Evolutionary conservation across 2,797 vertebrate genomes (phyloP).

Genomic region (Cheirogaleus major): DNA sequence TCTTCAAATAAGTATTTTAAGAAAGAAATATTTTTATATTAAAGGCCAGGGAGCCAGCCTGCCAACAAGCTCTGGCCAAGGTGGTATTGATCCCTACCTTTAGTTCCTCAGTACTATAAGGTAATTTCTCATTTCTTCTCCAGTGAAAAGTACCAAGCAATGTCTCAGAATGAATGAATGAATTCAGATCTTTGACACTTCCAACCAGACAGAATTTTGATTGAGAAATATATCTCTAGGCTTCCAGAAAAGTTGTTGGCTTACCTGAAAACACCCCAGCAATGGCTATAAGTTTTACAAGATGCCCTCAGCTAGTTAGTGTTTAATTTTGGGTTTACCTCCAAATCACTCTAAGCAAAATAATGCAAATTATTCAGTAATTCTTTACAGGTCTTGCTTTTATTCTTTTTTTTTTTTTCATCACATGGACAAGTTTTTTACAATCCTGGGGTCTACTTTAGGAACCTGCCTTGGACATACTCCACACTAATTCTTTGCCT

Average conservation of each 20-base stretch:
- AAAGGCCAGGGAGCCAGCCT: not conserved
- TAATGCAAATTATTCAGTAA: not conserved
- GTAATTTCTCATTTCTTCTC: not conserved
- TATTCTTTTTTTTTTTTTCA: not conserved
- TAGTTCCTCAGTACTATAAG: not conserved
- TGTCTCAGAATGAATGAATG: not conserved
- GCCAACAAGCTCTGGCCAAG: not conserved
- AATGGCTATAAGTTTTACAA: not conserved
- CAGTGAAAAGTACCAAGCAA: not conserved
- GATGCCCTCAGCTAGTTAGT: not conserved
- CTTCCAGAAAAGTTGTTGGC: not conserved
- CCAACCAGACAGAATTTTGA: not conserved
- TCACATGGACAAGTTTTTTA: not conserved
- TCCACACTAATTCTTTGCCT: not conserved
- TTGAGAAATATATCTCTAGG: not conserved
- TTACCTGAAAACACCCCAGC: not conserved
- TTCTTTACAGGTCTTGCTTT: not conserved
- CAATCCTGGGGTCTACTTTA: not conserved
- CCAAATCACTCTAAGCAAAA: not conserved
- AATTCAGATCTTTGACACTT: not conserved
- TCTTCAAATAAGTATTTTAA: constrained; percentile 7
- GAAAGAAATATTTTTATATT: not conserved
- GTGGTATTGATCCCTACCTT: not conserved
- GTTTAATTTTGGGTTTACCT: not conserved
- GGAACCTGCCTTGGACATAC: not conserved